These are phyloP conservation scores for Calyptomena viridis DNA, from an alignment of 2,113 vertebrate species.

Conservation along the genomic window DNA sequence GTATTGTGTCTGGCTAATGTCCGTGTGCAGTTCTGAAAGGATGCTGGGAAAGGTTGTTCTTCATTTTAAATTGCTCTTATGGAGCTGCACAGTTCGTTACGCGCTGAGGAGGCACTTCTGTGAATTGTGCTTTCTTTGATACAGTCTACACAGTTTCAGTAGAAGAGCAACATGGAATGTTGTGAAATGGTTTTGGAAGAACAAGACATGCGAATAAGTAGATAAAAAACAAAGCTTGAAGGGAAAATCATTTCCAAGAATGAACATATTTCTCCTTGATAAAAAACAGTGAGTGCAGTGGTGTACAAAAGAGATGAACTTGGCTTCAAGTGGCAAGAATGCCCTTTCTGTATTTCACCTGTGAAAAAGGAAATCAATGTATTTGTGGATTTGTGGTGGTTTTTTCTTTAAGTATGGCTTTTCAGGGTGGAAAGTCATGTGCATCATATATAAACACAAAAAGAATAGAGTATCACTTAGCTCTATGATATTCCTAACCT, in stretches of 20 bases:
- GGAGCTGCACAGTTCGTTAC: constrained; percentile 4
- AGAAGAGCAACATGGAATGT: constrained; percentile 7
- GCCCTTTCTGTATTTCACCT: background rate
- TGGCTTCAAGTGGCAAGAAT: background rate
- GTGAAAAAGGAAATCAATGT: background rate
- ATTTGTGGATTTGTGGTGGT: background rate
- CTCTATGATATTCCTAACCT: background rate
- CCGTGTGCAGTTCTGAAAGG: constrained; percentile 52
- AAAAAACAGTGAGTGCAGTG: background rate
- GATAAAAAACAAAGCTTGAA: background rate
- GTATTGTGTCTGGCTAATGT: constrained; percentile 67
- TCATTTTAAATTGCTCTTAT: constrained; percentile 69
- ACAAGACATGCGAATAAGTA: background rate
- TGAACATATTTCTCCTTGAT: background rate
- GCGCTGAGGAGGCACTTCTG: background rate
- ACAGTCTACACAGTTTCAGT: background rate
- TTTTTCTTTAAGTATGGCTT: background rate
- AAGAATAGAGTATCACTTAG: background rate
- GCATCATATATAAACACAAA: background rate
- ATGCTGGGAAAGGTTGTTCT: constrained; percentile 62
- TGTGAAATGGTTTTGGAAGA: background rate
- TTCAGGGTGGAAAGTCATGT: background rate
- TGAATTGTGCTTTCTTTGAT: background rate
- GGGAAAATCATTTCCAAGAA: background rate
- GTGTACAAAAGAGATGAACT: background rate